phyloP scores from a whole-genome alignment of 2,888 invertebrate species.

The Eupelmus urozonus region DNA sequence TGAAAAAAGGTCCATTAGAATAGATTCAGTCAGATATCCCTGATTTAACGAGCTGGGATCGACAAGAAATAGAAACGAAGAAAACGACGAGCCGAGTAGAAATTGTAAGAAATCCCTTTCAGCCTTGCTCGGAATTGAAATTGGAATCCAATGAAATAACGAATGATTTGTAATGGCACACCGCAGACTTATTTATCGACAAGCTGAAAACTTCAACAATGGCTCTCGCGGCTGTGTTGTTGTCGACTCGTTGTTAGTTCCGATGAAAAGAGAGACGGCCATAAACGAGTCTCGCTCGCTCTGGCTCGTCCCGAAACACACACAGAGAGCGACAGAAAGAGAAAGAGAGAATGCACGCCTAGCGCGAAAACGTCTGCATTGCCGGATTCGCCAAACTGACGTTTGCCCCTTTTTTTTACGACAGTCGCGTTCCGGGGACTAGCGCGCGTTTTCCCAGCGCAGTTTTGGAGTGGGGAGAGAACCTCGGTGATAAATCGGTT shows the following conservation, averaged over 20 bases:
- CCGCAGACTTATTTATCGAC: slow-evolving; percentile 21
- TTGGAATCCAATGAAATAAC: slow-evolving; percentile 16
- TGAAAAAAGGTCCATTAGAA: no score
- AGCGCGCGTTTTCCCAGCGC: slow-evolving; percentile 56
- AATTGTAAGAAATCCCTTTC: neutral
- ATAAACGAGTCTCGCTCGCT: neutral
- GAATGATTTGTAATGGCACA: neutral
- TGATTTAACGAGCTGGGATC: no score
- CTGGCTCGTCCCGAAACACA: no score
- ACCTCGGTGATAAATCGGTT: slow-evolving; percentile 56
- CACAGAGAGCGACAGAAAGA: no score
- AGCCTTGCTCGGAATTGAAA: neutral
- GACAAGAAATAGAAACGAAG: no score
- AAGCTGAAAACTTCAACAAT: slow-evolving; percentile 2
- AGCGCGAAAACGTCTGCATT: slow-evolving; percentile 29
- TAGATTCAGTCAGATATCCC: no score
- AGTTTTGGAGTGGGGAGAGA: slow-evolving; percentile 15
- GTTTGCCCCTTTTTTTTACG: slow-evolving; percentile 54
- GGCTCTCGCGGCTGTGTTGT: neutral
- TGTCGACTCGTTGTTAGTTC: slow-evolving; percentile 23
- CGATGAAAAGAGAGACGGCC: neutral
- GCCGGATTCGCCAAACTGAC: slow-evolving; percentile 41
- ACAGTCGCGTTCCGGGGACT: slow-evolving; percentile 18
- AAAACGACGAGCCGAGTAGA: no score
- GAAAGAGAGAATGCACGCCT: no score